Percentiles rank a stretch among this genome's conserved stretches.
Conservation (phyloP, 1,140 invertebrate genomes). For the Orchestia grillus region DNA sequence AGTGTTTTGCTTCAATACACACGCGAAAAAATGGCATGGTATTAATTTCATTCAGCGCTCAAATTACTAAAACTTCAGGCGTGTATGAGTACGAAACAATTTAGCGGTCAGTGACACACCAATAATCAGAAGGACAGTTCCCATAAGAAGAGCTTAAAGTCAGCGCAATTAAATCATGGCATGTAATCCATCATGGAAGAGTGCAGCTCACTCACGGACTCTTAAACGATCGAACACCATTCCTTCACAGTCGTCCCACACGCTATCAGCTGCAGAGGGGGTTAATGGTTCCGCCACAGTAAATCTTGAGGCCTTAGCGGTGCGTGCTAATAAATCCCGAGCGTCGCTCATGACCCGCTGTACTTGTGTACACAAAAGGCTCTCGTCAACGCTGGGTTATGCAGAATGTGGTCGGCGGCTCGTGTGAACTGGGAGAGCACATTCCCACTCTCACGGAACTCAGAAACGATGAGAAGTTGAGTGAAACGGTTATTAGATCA, state of each 20-base stretch:
- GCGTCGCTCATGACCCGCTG: not conserved
- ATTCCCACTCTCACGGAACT: not conserved
- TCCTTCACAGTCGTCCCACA: not conserved
- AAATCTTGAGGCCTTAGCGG: not conserved
- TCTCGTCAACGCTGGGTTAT: not conserved
- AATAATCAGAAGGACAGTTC: not conserved
- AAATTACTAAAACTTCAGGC: no score
- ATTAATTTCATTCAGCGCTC: no score
- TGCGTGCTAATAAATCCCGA: not conserved
- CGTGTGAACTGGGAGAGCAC: not conserved
- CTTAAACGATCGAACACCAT: not conserved
- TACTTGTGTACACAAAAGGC: not conserved
- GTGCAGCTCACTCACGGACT: not conserved
- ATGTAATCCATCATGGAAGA: not conserved
- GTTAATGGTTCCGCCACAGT: not conserved
- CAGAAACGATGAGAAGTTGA: not conserved
- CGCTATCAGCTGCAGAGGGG: not conserved
- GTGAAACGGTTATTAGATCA: not conserved
- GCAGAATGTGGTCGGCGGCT: not conserved
- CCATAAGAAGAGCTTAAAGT: not conserved
- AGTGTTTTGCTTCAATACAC: no score
- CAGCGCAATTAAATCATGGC: not conserved
- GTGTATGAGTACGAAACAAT: not conserved
- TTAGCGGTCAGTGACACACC: not conserved
- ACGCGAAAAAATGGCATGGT: no score